A percentile compares a stretch with the other conserved stretches of the same genome.
These are phyloP conservation scores for Mesorhabditis sp. DNA, from an alignment of 2,888 invertebrate genomes.

Conservation along the genomic window DNA sequence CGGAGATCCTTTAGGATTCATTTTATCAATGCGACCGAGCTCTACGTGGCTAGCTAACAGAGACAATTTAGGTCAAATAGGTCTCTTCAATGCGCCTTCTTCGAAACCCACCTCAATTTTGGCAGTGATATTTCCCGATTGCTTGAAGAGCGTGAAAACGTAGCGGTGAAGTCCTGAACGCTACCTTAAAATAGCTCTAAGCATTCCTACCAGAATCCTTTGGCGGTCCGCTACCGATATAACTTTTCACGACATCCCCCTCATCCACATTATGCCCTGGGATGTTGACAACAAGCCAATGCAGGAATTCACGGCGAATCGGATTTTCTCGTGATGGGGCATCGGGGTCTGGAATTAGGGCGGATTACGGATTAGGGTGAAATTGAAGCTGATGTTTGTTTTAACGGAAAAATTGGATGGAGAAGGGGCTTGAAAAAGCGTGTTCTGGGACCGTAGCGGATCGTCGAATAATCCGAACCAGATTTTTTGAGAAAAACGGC, in stretches of 20 bases:
- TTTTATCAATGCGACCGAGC: too few species aligned
- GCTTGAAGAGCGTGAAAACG: slow-evolving; percentile 70
- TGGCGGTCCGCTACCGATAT: slow-evolving; percentile 79
- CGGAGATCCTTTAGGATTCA: too few species aligned
- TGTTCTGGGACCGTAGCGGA: neutral
- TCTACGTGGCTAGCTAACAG: too few species aligned
- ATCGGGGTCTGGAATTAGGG: slow-evolving; percentile 72
- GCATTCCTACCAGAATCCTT: slow-evolving; percentile 17
- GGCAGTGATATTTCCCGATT: neutral
- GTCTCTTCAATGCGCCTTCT: too few species aligned
- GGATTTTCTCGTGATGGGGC: slow-evolving; percentile 78
- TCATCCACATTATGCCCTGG: slow-evolving; percentile 70
- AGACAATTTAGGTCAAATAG: neutral
- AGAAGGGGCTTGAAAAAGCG: too few species aligned
- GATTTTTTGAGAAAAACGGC: slow-evolving; percentile 5
- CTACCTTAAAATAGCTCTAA: neutral
- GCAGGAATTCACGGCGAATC: slow-evolving; percentile 78
- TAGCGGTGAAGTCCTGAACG: slow-evolving; percentile 71
- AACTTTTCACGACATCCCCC: slow-evolving; percentile 74
- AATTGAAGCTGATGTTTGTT: too few species aligned
- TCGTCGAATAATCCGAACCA: neutral
- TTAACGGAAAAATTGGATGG: too few species aligned
- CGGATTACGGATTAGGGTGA: neutral
- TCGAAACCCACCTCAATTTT: too few species aligned
- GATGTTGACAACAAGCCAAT: slow-evolving; percentile 84